Conservation (phyloP, 2,113 vertebrate species). For the Empidonax traillii region DNA sequence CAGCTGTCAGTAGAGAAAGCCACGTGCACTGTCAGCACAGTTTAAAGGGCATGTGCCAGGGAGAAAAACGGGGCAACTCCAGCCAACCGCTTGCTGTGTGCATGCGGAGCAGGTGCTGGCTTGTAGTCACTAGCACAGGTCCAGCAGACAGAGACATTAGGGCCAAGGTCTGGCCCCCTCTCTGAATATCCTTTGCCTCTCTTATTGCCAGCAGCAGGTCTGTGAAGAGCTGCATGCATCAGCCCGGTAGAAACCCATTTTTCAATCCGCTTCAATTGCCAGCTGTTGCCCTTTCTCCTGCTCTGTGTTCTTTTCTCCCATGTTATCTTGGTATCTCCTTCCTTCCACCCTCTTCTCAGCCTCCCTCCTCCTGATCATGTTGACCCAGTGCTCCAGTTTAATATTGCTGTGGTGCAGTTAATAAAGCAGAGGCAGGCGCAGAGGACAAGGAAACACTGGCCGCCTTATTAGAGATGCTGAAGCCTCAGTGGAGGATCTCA, state of each 20-base stretch:
- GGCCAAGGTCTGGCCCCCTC: background rate
- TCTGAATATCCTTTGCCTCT: background rate
- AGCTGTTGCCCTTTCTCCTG: background rate
- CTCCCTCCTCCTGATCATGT: background rate
- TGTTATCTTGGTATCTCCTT: background rate
- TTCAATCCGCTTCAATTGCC: background rate
- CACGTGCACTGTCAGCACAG: background rate
- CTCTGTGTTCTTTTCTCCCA: background rate
- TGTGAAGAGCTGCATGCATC: background rate
- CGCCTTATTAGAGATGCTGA: constrained; percentile 47
- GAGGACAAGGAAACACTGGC: background rate
- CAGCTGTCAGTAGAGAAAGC: background rate
- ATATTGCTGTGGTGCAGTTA: constrained; percentile 46
- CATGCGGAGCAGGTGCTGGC: background rate
- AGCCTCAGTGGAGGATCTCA: constrained; percentile 22
- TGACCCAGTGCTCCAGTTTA: background rate
- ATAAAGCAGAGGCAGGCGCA: background rate
- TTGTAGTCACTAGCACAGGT: background rate
- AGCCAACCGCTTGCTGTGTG: background rate
- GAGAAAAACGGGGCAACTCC: background rate
- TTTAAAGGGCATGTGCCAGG: background rate
- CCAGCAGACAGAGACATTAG: background rate
- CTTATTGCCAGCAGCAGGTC: background rate
- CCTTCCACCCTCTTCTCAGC: background rate
- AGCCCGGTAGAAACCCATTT: background rate